phyloP scores from a whole-genome alignment of 2,888 invertebrate species.

The Arrhopalites spinosus region DNA sequence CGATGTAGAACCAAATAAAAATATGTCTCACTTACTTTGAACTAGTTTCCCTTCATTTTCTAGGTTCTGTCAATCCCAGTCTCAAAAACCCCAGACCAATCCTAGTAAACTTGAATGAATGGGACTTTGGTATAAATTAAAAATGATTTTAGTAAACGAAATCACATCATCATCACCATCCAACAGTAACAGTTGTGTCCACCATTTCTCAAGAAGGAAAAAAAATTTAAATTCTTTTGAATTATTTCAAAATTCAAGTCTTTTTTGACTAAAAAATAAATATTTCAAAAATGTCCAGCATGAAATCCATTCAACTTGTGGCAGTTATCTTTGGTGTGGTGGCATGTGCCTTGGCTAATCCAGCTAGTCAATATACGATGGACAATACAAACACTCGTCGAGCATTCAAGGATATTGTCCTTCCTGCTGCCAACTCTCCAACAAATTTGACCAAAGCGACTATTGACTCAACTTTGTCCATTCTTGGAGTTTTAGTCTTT shows the following conservation, averaged over 20 bases:
- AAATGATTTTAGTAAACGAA: no score
- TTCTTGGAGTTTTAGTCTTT: constrained; percentile 29
- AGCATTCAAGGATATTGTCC: neutral
- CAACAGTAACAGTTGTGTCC: no score
- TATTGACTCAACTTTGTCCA: constrained; percentile 25
- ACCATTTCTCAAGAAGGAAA: no score
- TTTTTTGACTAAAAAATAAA: no score
- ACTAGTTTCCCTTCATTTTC: constrained; percentile 6
- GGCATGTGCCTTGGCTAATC: neutral
- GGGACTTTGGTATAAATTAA: no score
- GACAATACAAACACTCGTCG: neutral
- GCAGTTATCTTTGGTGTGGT: neutral
- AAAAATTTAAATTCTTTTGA: no score
- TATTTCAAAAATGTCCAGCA: neutral
- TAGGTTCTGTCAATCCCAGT: constrained; percentile 5
- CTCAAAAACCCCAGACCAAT: no score
- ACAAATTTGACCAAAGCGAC: constrained; percentile 23
- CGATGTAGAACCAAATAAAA: no score
- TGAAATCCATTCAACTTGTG: neutral
- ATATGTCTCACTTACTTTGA: neutral
- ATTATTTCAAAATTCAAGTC: no score
- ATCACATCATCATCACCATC: no score
- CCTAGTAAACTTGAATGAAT: neutral
- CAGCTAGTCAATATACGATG: neutral
- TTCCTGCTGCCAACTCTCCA: neutral